Evolutionary conservation across 2,888 invertebrate genomes (phyloP), one percentile per base, ranked within the genome.

Genomic region (Pegoplata infirma): DNA sequence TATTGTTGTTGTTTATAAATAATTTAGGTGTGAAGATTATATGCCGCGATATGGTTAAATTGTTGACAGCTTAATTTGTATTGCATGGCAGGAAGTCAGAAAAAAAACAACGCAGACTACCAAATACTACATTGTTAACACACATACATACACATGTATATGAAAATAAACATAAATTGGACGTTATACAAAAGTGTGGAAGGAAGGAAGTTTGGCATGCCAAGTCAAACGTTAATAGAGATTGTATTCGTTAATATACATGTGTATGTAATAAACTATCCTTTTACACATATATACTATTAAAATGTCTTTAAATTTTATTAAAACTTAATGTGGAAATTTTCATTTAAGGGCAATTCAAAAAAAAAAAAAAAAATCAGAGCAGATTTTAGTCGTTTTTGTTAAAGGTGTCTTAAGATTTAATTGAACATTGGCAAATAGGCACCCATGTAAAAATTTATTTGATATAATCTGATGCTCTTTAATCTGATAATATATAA

Each of bases 11-110:
- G 80, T 76, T 81, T 82, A 80, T 82, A 80, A 81, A 82, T 82
- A 82, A 82, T 80, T 82, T 80, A 81, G 81, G 81, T 81, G 82
- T 80, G 82, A 82, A 82, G 81, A 82, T 82, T 80, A 80, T 82
- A 72, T 77, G 79, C 81, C 76, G 73, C 81, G 82, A 82, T 82
- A 82, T 76, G 80, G 81, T 80, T 81, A 80, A 82, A 82, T 80
- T 82, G 82, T 81, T 82, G 82, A 82, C 82, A 82, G 81, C 81
- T 82, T 81, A 82, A 81, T 82, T 82, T 81, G 81, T 80, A 76
- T 76, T 71, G 80, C 81, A 79, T 75, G 81, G 69, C 76, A 80
- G 81, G 66, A 80, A 80, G 66, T 69, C 61, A 64, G 53, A 46
- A 53, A 75, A 63, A 69, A 66, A 69, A 61, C 16, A 71, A 64